Conservation (phyloP, 1,140 invertebrate genomes). For the Pseudomyrmex gracilis region DNA sequence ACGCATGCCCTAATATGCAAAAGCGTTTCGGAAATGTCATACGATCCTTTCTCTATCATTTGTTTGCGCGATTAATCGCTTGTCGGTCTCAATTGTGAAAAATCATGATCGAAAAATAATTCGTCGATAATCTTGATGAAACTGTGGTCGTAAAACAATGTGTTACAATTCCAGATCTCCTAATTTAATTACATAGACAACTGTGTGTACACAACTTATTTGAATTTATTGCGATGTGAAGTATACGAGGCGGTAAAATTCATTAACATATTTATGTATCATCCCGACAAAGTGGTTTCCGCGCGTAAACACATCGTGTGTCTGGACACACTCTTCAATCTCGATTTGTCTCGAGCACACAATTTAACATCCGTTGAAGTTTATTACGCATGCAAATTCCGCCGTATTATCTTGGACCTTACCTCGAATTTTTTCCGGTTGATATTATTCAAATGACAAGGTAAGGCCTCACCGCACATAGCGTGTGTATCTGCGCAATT, state of each 20-base stretch:
- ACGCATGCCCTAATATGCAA: slow-evolving; percentile 8
- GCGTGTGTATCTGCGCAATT: slow-evolving; percentile 20
- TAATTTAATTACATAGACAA: slow-evolving; percentile 15
- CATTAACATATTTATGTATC: slow-evolving; percentile 42
- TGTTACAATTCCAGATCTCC: background rate
- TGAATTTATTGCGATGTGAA: background rate
- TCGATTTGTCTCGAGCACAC: slow-evolving; percentile 15
- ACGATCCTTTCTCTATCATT: background rate
- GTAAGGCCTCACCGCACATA: background rate
- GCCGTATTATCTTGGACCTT: slow-evolving; percentile 32
- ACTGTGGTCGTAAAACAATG: background rate
- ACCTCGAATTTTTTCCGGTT: slow-evolving; percentile 31
- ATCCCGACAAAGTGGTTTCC: background rate
- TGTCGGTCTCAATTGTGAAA: background rate
- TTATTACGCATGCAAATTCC: slow-evolving; percentile 40
- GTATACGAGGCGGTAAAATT: slow-evolving; percentile 22
- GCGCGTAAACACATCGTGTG: too few species aligned
- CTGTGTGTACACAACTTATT: background rate
- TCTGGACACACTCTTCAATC: slow-evolving; percentile 16
- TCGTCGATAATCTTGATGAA: background rate
- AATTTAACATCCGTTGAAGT: slow-evolving; percentile 4
- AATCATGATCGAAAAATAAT: background rate
- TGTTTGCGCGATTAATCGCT: background rate
- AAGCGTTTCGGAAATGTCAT: background rate
- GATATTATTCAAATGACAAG: slow-evolving; percentile 10